Evolutionary conservation across 2,797 vertebrate species (phyloP), one percentile per base, ranked within the genome.

Genomic region (Sebastes steindachneri): DNA sequence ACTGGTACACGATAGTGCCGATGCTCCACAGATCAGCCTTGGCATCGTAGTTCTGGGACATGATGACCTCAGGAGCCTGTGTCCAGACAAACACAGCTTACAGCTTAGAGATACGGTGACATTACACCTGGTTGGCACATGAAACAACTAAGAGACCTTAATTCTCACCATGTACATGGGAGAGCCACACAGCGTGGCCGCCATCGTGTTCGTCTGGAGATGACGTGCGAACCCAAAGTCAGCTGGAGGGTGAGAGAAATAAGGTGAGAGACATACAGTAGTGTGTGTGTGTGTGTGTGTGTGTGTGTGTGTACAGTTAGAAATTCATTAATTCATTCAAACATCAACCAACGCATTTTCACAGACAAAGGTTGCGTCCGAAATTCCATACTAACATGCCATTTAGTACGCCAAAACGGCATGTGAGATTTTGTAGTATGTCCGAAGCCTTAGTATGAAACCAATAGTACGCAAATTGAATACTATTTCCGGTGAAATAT

Each of bases 11-110:
- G 17, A 99, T 98, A 41, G 98, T 99, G 57, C 98, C 98, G 14
- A 99, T 97, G 92, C 98, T 99, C 98, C 98, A 99, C 85, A 99
- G 96, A 80, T 99, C 98, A 5, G 98, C 98, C 95, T 99, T 99
- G 89, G 97, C 98, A 66, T 99, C 98, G 0, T 99, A 99, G 90
- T 97, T 97, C 89, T 99, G 97, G 62, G 98, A 99, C 99, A 98
- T 99, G 91, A 99, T 99, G 74, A 99, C 99, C 89, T 99, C 98
- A 0, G 98, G 98, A 75, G 98, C 98, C 98, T 99, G 92, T 29
- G 58, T n/a, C 21, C 68, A 76, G 25, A 87, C 54, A 88, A 80
- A 86, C 62, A 85, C 37, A 79, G 68, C 10, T 80, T 58, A 84
- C 23, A 76, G 45, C 62, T 77, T 25, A 80, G 58, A 68, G 53